Evolutionary conservation across 2,113 vertebrate species (phyloP).

Genomic region (Talpa occidentalis): DNA sequence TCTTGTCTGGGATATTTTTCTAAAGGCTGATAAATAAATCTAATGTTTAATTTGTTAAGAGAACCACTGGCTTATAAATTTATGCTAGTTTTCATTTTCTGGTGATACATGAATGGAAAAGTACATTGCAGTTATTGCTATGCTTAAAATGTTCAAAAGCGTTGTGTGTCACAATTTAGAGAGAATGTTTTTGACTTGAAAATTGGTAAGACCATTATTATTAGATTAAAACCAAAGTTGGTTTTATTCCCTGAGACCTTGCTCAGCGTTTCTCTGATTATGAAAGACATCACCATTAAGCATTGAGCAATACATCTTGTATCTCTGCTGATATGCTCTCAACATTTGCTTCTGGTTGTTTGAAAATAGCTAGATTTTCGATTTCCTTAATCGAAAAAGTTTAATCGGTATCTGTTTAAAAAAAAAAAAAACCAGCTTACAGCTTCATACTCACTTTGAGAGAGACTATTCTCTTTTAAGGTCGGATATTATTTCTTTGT

Average conservation of each 20-base stretch:
- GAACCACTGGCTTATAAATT: conserved; percentile 9
- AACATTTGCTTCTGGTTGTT: conserved; percentile 40
- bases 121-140: neutral
- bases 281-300: neutral
- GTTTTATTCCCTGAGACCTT: neutral
- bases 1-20: neutral
- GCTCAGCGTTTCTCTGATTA: neutral
- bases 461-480: neutral
- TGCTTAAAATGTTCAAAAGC: conserved; percentile 37
- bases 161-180: neutral
- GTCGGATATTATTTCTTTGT: neutral
- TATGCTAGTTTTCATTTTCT: conserved; percentile 7
- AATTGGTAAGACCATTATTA: neutral
- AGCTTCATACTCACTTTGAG: neutral
- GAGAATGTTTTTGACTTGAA: conserved; percentile 43
- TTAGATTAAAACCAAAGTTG: conserved; percentile 4
- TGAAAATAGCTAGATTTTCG: neutral
- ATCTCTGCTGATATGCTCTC: neutral
- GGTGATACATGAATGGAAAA: neutral
- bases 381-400: neutral
- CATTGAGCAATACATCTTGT: neutral
- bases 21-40: conserved; percentile 9
- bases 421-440: neutral
- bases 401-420: neutral
- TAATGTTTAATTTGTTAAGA: conserved; percentile 13